Evolutionary conservation across 2,113 vertebrate species (phyloP), one percentile per base, ranked within the genome.

Genomic region (Nycticryphes semicollaris): DNA sequence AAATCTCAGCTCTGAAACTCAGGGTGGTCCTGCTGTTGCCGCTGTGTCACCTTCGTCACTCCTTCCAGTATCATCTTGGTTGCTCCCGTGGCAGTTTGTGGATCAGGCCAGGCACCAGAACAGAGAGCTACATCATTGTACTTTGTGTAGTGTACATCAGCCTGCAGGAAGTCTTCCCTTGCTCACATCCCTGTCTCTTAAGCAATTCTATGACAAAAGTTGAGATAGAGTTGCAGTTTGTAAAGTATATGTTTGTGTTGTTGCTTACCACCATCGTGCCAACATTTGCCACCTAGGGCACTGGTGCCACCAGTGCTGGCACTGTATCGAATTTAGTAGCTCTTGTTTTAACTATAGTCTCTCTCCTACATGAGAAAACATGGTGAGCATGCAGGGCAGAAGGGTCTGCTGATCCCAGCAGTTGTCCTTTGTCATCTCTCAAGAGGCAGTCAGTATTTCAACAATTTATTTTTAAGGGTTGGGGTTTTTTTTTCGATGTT

Each of bases 31-130:
- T 74, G 15, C 15, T 72, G 31, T 28, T 83, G 18, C 62, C 0
- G 0, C 11, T 41, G 7, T 21, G 1, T 48, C 3, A 0, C 45
- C 33, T 89, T 84, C 1, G 0, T 12, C 10, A 25, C 22, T 87
- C 21, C 31, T 80, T 69, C 35, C 30, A 28, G 9, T 82, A 33
- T 72, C 6, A 5, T 48, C 41, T 45, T 60, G 22, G 20, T 37
- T 64, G 24, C 45, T 89, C 4, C 30, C 17, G 9, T 39, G 66
- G 30, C 24, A 25, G 5, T 21, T 56, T 8, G 5, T 6, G 22
- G 19, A 66, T 75, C 23, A 33, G 16, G 45, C 13, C 5, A n/a
- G 23, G 30, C 50, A 66, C 24, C 20, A 25, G 41, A 19, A n/a
- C 14, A 35, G 22, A 57, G 8, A 66, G 20, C 37, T 64, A 16